Conservation (phyloP, 2,888 invertebrate species). For the Latrodectus elegans region DNA sequence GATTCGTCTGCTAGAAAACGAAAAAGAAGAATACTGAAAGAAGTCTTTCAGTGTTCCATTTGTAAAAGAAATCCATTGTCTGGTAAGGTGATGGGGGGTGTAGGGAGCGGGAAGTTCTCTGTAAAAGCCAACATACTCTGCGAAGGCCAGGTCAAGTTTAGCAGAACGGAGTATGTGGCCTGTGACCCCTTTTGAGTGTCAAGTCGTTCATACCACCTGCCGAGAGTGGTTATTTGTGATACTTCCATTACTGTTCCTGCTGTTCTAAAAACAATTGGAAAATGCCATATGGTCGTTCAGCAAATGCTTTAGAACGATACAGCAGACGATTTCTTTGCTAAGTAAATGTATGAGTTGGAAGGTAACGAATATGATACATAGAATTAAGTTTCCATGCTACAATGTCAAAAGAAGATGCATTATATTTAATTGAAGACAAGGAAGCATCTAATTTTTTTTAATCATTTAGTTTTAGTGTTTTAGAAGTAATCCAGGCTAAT, state of each 20-base stretch:
- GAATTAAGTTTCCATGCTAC: no score
- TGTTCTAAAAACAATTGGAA: not conserved
- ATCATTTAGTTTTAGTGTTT: no score
- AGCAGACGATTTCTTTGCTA: no score
- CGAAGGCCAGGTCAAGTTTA: constrained; percentile 5
- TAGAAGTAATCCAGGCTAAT: no score
- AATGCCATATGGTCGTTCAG: not conserved
- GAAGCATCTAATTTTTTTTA: no score
- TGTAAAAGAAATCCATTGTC: not conserved
- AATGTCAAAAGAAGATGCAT: no score
- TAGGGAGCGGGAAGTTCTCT: not conserved
- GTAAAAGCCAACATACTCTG: no score
- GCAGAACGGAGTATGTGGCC: not conserved
- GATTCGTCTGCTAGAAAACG: not conserved
- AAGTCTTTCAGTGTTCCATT: not conserved
- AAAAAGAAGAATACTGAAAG: not conserved
- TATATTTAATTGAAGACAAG: no score
- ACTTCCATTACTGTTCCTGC: not conserved
- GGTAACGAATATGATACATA: no score
- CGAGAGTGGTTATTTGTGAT: not conserved
- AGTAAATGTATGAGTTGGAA: no score
- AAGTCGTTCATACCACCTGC: constrained; percentile 3
- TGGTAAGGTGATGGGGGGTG: not conserved
- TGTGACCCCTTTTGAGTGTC: not conserved
- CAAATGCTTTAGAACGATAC: no score